Percentiles rank a stretch among this genome's conserved stretches.
phyloP scores from a whole-genome alignment of 2,888 invertebrate genomes.

The Melangyna quadrimaculata region DNA sequence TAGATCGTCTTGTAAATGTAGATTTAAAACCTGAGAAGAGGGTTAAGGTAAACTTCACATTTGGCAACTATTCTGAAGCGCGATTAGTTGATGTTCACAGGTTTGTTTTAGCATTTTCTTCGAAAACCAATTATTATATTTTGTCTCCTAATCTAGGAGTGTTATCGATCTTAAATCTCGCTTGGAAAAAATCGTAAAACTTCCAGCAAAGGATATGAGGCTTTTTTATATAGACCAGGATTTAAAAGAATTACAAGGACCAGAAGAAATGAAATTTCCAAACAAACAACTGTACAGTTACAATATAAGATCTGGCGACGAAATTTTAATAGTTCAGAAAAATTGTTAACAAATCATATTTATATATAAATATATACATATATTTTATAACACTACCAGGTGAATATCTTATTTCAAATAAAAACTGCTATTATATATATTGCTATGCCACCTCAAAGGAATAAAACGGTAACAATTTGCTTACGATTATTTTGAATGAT shows the following conservation, averaged over 20 bases:
- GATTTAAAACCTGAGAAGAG: slow-evolving; percentile 93
- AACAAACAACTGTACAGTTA: slow-evolving; percentile 95
- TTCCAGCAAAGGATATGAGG: slow-evolving; percentile 92
- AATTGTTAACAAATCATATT: slow-evolving; percentile 73
- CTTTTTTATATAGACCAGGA: slow-evolving; percentile 94
- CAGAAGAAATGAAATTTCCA: slow-evolving; percentile 94
- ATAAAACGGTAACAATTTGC: not conserved
- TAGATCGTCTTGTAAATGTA: slow-evolving; percentile 94
- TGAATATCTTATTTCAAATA: slow-evolving; percentile 31
- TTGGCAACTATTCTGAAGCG: slow-evolving; percentile 88
- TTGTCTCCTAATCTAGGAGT: slow-evolving; percentile 82
- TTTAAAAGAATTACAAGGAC: slow-evolving; percentile 87
- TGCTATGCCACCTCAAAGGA: not conserved
- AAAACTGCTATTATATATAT: not conserved
- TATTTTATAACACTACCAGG: slow-evolving; percentile 42
- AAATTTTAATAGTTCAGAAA: slow-evolving; percentile 93
- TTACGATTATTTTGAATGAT: not conserved
- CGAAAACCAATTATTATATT: not conserved
- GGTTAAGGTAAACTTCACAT: slow-evolving; percentile 92
- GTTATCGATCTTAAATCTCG: slow-evolving; percentile 91
- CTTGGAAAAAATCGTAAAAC: slow-evolving; percentile 90
- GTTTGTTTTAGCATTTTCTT: slow-evolving; percentile 73
- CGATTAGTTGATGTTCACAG: slow-evolving; percentile 89
- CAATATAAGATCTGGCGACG: slow-evolving; percentile 93
- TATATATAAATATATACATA: slow-evolving; percentile 30